phyloP scores from a whole-genome alignment of 1,140 invertebrate genomes.

The Neodiprion lecontei region DNA sequence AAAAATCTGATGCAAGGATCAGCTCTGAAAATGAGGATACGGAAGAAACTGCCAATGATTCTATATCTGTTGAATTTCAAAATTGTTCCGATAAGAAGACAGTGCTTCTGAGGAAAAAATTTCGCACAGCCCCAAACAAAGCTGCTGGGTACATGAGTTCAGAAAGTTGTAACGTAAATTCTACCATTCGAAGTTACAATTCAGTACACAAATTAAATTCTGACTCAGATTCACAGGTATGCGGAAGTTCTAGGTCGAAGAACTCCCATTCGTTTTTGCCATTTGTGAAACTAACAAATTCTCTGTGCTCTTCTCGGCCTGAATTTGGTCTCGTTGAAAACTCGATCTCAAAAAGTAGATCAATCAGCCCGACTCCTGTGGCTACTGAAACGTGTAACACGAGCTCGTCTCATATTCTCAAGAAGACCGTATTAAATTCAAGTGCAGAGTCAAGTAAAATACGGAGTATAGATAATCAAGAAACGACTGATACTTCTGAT shows the following conservation, averaged over 20 bases:
- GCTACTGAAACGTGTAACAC: no score
- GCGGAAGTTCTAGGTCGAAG: no score
- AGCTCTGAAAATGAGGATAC: slow-evolving; percentile 16
- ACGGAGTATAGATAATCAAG: background rate
- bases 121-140: slow-evolving; percentile 28
- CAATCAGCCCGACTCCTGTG: no score
- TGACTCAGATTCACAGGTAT: background rate
- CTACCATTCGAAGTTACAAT: background rate
- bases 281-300: no score
- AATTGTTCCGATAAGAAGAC: no score
- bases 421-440: no score
- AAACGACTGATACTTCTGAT: background rate
- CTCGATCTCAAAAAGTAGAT: background rate
- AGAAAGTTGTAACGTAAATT: background rate
- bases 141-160: slow-evolving; percentile 26
- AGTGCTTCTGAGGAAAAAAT: background rate
- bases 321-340: background rate
- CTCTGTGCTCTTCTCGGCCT: no score
- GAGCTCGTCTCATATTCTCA: no score
- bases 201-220: background rate
- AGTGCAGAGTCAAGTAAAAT: background rate
- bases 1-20: slow-evolving; percentile 20
- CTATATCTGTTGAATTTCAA: no score
- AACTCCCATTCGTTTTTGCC: no score
- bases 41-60: background rate